phyloP scores from a whole-genome alignment of 2,888 invertebrate genomes.

The Pseudanteris insignis region DNA sequence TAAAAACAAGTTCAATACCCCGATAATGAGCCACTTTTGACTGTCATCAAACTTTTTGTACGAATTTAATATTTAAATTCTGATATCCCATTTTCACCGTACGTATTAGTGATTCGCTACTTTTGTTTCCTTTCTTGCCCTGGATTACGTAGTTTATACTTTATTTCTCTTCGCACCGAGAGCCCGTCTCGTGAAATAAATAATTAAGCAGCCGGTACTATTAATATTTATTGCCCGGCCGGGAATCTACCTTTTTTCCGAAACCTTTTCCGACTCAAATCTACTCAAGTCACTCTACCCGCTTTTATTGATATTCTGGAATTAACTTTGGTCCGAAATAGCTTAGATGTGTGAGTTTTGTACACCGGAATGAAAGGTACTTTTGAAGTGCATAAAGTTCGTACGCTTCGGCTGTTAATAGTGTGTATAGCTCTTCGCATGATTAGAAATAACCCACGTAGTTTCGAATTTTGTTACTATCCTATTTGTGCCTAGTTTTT shows the following conservation, averaged over 20 bases:
- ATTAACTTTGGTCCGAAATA: slow-evolving; percentile 25
- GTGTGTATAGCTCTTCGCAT: slow-evolving; percentile 12
- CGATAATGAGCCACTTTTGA: too few species aligned
- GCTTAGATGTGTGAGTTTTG: slow-evolving; percentile 10
- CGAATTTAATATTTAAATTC: too few species aligned
- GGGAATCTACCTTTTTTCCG: slow-evolving; percentile 7
- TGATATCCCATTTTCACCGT: too few species aligned
- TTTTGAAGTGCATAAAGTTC: slow-evolving; percentile 17
- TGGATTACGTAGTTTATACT: background rate
- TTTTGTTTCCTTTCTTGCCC: too few species aligned
- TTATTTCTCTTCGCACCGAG: slow-evolving; percentile 3
- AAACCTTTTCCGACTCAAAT: slow-evolving; percentile 12
- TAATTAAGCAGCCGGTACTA: slow-evolving; percentile 8
- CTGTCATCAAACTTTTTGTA: too few species aligned
- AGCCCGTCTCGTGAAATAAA: slow-evolving; percentile 19
- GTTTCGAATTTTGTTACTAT: slow-evolving; percentile 8
- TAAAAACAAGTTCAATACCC: too few species aligned
- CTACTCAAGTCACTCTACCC: slow-evolving; percentile 4
- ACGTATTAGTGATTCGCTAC: too few species aligned
- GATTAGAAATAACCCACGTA: slow-evolving; percentile 17
- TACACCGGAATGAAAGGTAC: slow-evolving; percentile 15
- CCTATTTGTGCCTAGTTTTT: slow-evolving; percentile 2
- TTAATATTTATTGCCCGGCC: slow-evolving; percentile 24
- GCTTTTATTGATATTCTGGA: slow-evolving; percentile 23
- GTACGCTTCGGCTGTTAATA: slow-evolving; percentile 4